phyloP scores from a whole-genome alignment of 2,888 invertebrate genomes.

The Idaea dimidiata region DNA sequence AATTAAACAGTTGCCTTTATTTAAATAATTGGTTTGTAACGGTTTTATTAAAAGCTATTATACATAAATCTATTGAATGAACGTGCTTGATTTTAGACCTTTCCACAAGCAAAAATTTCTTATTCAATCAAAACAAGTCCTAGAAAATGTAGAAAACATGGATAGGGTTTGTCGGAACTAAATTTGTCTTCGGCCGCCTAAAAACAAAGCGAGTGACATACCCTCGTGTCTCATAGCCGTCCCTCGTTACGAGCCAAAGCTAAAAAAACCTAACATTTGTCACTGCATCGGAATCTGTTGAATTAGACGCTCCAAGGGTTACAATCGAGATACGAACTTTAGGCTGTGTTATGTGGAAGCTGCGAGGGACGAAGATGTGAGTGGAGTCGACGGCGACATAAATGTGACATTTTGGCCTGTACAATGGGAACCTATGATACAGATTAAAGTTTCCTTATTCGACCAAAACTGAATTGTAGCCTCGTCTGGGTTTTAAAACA shows the following conservation, averaged over 20 bases:
- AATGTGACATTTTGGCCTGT: not conserved
- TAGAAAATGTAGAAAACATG: not conserved
- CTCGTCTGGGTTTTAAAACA: too few relatives aligned
- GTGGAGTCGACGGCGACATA: not conserved
- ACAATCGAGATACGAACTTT: conserved; percentile 46
- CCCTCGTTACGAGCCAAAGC: conserved; percentile 40
- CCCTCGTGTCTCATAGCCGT: conserved; percentile 15
- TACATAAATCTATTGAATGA: too few relatives aligned
- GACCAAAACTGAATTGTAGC: too few relatives aligned
- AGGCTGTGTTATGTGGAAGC: not conserved
- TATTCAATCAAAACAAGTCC: not conserved
- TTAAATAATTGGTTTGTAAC: too few relatives aligned
- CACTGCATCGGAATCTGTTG: conserved; percentile 77
- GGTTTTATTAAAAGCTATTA: too few relatives aligned
- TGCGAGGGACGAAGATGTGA: not conserved
- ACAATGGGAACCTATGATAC: too few relatives aligned
- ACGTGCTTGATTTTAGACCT: too few relatives aligned
- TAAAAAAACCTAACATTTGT: conserved; percentile 74
- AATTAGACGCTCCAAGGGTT: conserved; percentile 67
- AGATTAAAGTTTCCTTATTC: too few relatives aligned
- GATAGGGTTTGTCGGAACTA: not conserved
- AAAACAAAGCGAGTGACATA: not conserved
- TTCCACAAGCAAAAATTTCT: not conserved
- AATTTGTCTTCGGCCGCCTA: not conserved
- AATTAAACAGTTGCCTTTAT: not conserved